These are phyloP conservation scores for Magallana ariakensis DNA, from an alignment of 1,140 invertebrate genomes.

Conservation along the genomic window DNA sequence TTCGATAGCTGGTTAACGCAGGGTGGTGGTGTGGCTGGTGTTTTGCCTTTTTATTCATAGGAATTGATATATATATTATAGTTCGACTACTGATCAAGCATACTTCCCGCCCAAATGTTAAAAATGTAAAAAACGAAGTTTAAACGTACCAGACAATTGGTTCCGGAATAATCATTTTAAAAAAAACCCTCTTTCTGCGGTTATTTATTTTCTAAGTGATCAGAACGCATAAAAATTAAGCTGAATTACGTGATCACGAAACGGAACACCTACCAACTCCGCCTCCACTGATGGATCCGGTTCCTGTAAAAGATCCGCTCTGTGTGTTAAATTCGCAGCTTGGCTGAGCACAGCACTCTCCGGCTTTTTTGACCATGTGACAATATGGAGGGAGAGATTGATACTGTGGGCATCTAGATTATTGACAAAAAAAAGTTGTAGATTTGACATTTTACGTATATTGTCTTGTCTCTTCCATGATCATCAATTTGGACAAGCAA, in stretches of 20 bases:
- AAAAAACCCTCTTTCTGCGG: too few relatives aligned
- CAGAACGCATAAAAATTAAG: too few relatives aligned
- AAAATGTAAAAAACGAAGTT: not conserved
- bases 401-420: slow-evolving; percentile 64
- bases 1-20: slow-evolving; percentile 62
- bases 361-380: slow-evolving; percentile 59
- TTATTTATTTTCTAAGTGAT: too few relatives aligned
- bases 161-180: too few relatives aligned
- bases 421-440: not conserved
- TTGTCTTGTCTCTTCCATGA: not conserved
- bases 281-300: slow-evolving; percentile 61
- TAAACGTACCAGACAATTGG: too few relatives aligned
- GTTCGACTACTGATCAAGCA: too few relatives aligned
- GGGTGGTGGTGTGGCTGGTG: slow-evolving; percentile 61
- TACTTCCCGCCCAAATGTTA: not conserved
- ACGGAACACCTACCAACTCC: slow-evolving; percentile 58
- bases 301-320: slow-evolving; percentile 64
- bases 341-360: slow-evolving; percentile 65
- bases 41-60: slow-evolving; percentile 47
- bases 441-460: not conserved
- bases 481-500: too few relatives aligned
- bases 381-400: slow-evolving; percentile 60
- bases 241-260: not conserved
- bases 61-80: too few relatives aligned
- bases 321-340: slow-evolving; percentile 67